These are phyloP conservation scores for Caenorhabditis sulstoni DNA, from an alignment of 2,888 invertebrate genomes.

Conservation along the genomic window DNA sequence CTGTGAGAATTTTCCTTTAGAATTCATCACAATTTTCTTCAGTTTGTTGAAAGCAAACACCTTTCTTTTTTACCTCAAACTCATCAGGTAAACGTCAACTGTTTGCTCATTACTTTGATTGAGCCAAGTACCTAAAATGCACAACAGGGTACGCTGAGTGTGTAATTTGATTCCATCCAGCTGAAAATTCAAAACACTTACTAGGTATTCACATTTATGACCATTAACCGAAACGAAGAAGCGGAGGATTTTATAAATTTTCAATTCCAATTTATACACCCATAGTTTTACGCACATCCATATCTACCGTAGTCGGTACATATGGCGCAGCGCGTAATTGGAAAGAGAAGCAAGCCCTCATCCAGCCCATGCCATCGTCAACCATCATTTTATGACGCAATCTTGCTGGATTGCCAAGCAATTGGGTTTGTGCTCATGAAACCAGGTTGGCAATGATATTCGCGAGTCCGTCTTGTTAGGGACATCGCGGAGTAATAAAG, in stretches of 20 bases:
- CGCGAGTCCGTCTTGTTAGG: background rate
- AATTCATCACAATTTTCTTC: background rate
- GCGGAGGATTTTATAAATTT: slow-evolving; percentile 31
- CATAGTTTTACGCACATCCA: slow-evolving; percentile 16
- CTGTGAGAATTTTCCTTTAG: slow-evolving; percentile 5
- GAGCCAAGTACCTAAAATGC: slow-evolving; percentile 56
- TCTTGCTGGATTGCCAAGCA: slow-evolving; percentile 54
- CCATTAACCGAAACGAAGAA: background rate
- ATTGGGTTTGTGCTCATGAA: slow-evolving; percentile 26
- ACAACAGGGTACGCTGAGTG: slow-evolving; percentile 32
- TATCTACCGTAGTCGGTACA: slow-evolving; percentile 56
- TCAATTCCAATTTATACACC: slow-evolving; percentile 28
- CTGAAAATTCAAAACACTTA: slow-evolving; percentile 26
- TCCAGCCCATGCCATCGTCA: slow-evolving; percentile 29
- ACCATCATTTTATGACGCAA: slow-evolving; percentile 59
- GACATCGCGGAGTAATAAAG: slow-evolving; percentile 17
- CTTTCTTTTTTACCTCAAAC: background rate
- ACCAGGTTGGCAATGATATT: slow-evolving; percentile 6
- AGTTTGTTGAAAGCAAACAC: too few relatives aligned
- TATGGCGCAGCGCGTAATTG: slow-evolving; percentile 48
- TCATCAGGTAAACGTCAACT: slow-evolving; percentile 27
- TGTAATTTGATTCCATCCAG: slow-evolving; percentile 55
- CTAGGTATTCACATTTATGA: too few relatives aligned
- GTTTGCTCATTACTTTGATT: slow-evolving; percentile 73
- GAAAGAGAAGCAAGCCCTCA: slow-evolving; percentile 26